Conservation (phyloP, 2,888 invertebrate species). For the Chymomyza procnemis region DNA sequence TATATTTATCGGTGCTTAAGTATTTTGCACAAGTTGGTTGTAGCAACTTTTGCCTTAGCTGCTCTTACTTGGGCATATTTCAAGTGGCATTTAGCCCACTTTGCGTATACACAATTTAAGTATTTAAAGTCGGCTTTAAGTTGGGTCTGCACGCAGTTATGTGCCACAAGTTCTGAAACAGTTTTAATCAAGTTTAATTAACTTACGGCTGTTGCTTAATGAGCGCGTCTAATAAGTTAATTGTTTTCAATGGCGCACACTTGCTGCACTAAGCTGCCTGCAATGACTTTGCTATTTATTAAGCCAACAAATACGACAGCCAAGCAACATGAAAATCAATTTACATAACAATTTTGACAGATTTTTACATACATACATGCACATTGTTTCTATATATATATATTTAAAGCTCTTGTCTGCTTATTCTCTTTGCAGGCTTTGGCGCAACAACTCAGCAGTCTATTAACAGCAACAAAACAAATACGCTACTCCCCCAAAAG, state of each 20-base stretch:
- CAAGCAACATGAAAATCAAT: slow-evolving; percentile 38
- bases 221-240: slow-evolving; percentile 63
- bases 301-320: slow-evolving; percentile 7
- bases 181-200: slow-evolving; percentile 60
- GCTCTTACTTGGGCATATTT: slow-evolving; percentile 48
- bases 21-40: slow-evolving; percentile 67
- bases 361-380: slow-evolving; percentile 36
- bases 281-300: not conserved
- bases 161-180: slow-evolving; percentile 48
- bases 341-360: slow-evolving; percentile 4
- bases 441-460: slow-evolving; percentile 45
- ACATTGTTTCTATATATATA: not conserved
- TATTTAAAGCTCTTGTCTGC: slow-evolving; percentile 5
- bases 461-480: slow-evolving; percentile 57
- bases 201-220: slow-evolving; percentile 49
- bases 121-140: not conserved
- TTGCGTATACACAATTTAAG: not conserved
- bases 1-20: slow-evolving; percentile 71
- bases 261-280: slow-evolving; percentile 33
- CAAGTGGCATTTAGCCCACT: slow-evolving; percentile 40
- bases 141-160: not conserved
- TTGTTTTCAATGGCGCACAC: slow-evolving; percentile 40
- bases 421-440: slow-evolving; percentile 60
- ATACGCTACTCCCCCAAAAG: slow-evolving; percentile 21
- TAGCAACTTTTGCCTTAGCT: slow-evolving; percentile 53